Base-by-base conservation (phyloP, 2,113 vertebrate genomes). In the Salvator merianae region DNA sequence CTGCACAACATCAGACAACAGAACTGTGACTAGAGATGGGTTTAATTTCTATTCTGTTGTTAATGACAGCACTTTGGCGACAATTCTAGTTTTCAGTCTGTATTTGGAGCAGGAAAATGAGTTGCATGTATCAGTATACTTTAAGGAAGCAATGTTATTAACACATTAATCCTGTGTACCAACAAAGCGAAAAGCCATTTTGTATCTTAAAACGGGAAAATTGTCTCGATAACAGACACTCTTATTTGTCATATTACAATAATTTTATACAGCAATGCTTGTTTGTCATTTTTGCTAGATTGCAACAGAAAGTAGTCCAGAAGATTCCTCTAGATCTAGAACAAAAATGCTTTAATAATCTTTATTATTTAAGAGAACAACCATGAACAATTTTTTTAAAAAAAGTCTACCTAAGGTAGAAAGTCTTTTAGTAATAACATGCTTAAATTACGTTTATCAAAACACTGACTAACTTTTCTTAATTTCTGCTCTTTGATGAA, bases 1-100 rank as follows among this genome's bases (percentile, higher is more conserved):
- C 88, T 92, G 87, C 88, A 77, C 55, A 81, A 75, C 89, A 88
- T 70, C 55, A 90, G 77, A 36, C 40, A 62, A 32, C 14, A 89
- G 28, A 7, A 3, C 32, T 38, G 3, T 2, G 72, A 20, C 38
- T 38, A 50, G 26, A 66, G 32, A 62, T 12, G 24, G 36, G 26
- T 79, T 38, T 86, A 40, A 59, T 30, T 68, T 90, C 50, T 82
- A 20, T 81, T 14, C 2, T 8, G 1, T 13, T 20, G 24, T 47
- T 82, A 38, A 80, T 62, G 55, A 36, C 7, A 22, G 30, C 47
- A 81, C 55, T 66, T 7, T 14, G 0, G 0, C 59, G 55, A 47
- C 71, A 88, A 26, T 43, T 28, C 81, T 84, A 34, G 3, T 32
- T 68, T n/a, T 38, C 85, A 13, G 13, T 0, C 22, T 59, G 50